Conservation (phyloP, 1,140 invertebrate species). For the Euura lappo region DNA sequence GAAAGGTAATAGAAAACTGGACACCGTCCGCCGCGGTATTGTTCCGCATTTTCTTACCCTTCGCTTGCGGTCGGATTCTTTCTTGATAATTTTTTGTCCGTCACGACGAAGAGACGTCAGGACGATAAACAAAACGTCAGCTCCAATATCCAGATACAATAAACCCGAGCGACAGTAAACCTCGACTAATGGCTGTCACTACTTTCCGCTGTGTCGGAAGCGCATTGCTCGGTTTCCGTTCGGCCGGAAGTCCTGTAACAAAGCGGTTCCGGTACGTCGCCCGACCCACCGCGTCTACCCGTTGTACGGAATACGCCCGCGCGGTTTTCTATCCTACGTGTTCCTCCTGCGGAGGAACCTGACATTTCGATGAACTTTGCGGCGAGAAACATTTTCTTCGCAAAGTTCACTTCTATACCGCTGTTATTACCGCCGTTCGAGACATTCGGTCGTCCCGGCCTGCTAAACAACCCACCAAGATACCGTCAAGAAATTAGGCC, state of each 20-base stretch:
- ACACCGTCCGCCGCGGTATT: too few relatives aligned
- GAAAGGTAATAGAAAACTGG: too few relatives aligned
- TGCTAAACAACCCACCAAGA: not conserved
- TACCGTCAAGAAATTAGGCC: not conserved
- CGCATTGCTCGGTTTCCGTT: not conserved
- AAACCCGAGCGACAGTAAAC: not conserved
- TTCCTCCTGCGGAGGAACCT: not conserved
- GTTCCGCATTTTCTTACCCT: too few relatives aligned
- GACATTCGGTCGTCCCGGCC: not conserved
- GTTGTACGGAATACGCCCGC: too few relatives aligned
- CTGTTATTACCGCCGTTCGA: not conserved
- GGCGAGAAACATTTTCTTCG: slow-evolving; percentile 35
- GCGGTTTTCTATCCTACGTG: too few relatives aligned
- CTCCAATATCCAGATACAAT: not conserved
- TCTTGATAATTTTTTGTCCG: too few relatives aligned
- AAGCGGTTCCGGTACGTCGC: not conserved
- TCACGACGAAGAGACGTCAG: not conserved
- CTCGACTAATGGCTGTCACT: not conserved
- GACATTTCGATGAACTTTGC: slow-evolving; percentile 39
- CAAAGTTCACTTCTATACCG: slow-evolving; percentile 46
- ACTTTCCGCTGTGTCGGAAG: slow-evolving; percentile 1
- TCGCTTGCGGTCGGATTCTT: too few relatives aligned
- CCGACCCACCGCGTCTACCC: too few relatives aligned
- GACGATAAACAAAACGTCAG: slow-evolving; percentile 2
- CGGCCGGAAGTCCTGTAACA: not conserved